phyloP scores from a whole-genome alignment of 2,888 invertebrate genomes.

The Gibbula magus region DNA sequence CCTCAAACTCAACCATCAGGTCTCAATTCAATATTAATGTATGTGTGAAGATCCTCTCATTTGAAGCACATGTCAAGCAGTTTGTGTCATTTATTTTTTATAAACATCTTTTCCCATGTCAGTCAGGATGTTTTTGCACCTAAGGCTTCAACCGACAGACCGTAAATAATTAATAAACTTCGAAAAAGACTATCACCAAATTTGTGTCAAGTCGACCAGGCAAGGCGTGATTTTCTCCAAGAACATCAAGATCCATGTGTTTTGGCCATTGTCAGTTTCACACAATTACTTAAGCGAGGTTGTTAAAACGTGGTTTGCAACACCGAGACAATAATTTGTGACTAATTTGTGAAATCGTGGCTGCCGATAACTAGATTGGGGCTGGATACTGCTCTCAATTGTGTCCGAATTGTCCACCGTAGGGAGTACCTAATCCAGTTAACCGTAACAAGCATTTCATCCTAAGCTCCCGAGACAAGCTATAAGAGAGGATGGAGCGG shows the following conservation, averaged over 20 bases:
- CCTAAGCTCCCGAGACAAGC: conserved; percentile 3
- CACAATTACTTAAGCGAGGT: conserved; percentile 19
- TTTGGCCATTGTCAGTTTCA: not conserved
- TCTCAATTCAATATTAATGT: no score
- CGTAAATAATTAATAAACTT: no score
- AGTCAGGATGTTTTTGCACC: no score
- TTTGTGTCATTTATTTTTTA: no score
- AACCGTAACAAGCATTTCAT: conserved; percentile 38
- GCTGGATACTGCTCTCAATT: conserved; percentile 39
- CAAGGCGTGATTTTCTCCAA: no score
- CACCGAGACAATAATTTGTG: conserved; percentile 37
- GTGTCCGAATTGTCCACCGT: conserved; percentile 31
- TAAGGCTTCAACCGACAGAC: no score
- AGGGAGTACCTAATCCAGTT: conserved; percentile 35
- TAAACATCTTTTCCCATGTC: no score
- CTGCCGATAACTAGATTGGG: conserved; percentile 36
- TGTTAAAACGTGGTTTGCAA: conserved; percentile 5
- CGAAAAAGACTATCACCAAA: not conserved
- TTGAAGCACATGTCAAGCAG: no score
- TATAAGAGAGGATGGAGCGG: not conserved
- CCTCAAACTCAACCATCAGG: no score
- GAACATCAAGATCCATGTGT: not conserved
- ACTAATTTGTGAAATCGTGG: conserved; percentile 41
- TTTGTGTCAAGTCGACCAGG: no score
- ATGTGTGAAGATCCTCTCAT: no score